Evolutionary conservation across 2,888 invertebrate species (phyloP), one percentile per base, ranked within the genome.

Genomic region (Aquatica leii): DNA sequence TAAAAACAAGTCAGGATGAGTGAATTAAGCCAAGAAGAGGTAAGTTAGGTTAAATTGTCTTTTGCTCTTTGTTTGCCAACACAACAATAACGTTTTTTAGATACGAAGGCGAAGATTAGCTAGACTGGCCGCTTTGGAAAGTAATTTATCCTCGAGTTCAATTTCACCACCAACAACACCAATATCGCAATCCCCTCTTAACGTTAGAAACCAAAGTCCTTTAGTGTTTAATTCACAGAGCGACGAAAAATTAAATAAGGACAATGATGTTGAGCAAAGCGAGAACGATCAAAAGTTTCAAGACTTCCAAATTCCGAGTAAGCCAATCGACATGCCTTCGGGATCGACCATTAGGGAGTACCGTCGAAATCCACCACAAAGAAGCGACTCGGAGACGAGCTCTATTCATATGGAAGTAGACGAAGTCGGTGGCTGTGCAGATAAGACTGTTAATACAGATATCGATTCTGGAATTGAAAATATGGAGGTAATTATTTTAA

Each of bases 1-100:
- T 55, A 62, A 67, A 60, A 66, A 62, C 59, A 67, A 69, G 66
- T 68, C 69, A 80, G 75, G 66, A 93, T 93, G 92, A 92, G 92
- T 84, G 94, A 94, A 86, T 85, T 94, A 74, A 92, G 90, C 79
- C 93, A 92, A 82, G 94, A 94, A 84, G 94, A 94, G 90, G 94
- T 92, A 84, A 88, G 89, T 84, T 15, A 70, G 59, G 59, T 59
- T 59, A 59, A 43, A 35, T 9, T 52, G 14, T 34, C 40, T 31
- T 43, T 12, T 43, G 24, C n/a, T 53, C 78, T 74, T 68, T 37
- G 43, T 54, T 20, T 24, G 20, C 21, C n/a, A 14, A 24, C 14
- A 40, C 14, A 14, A 12, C 41, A 43, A 15, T 8, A 8, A 4
- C 9, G 31, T 31, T 21, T 85, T 84, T 65, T 80, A 93, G 92